Percentiles rank a stretch among this genome's conserved stretches.
These are phyloP conservation scores for Atrina japonica DNA, from an alignment of 2,888 invertebrate genomes.

Conservation along the genomic window DNA sequence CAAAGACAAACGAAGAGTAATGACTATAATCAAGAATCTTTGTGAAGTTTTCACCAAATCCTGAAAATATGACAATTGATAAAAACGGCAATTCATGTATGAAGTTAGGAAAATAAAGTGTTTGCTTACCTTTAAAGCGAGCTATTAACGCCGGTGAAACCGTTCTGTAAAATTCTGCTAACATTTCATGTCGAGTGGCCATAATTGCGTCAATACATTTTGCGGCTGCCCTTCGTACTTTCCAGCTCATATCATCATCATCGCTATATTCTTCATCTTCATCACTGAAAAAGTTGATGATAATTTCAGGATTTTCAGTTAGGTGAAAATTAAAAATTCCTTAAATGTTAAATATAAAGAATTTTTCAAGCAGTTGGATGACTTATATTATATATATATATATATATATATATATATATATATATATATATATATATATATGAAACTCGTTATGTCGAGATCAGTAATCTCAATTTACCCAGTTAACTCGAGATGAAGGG, in stretches of 20 bases:
- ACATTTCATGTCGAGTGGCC: conserved; percentile 93
- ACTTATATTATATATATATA: too few relatives aligned
- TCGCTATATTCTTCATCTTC: conserved; percentile 97
- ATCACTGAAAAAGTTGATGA: conserved; percentile 56
- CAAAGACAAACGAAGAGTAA: too few relatives aligned
- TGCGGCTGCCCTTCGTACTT: conserved; percentile 95
- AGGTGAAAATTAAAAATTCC: neutral
- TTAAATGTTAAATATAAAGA: neutral
- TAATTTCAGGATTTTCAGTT: neutral
- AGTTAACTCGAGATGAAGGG: too few relatives aligned
- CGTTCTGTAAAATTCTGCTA: conserved; percentile 92
- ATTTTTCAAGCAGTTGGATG: neutral
- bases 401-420: too few relatives aligned
- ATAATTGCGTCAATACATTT: conserved; percentile 98
- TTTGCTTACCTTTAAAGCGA: conserved; percentile 90
- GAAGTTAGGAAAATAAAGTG: neutral
- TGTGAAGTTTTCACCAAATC: too few relatives aligned
- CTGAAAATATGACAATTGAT: too few relatives aligned
- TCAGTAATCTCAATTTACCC: too few relatives aligned
- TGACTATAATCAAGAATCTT: too few relatives aligned
- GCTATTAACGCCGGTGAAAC: conserved; percentile 95
- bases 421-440: too few relatives aligned
- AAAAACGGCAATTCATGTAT: too few relatives aligned
- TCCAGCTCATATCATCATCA: conserved; percentile 99
- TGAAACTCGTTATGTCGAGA: too few relatives aligned